A percentile compares a stretch with the other conserved stretches of the same genome.
phyloP scores from a whole-genome alignment of 2,888 invertebrate species.

The Netelia virgata region DNA sequence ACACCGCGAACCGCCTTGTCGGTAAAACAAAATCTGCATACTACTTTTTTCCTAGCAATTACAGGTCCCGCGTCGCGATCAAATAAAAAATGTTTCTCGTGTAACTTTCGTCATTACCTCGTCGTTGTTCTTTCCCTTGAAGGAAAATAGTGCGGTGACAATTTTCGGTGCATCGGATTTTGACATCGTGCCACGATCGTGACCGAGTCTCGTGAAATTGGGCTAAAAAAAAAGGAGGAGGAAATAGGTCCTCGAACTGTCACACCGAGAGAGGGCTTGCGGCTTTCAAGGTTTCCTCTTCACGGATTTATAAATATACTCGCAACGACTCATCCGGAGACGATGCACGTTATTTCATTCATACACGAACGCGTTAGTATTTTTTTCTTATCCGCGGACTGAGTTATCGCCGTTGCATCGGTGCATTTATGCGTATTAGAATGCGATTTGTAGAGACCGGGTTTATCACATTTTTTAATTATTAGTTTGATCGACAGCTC shows the following conservation, averaged over 20 bases:
- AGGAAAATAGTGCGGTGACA: conserved; percentile 96
- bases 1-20: conserved; percentile 64
- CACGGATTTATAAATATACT: conserved; percentile 66
- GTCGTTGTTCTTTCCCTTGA: conserved; percentile 98
- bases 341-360: conserved; percentile 59
- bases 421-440: not conserved
- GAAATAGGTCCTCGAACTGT: conserved; percentile 49
- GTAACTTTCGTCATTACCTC: conserved; percentile 88
- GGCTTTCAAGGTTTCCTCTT: conserved; percentile 66
- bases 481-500: not conserved
- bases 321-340: conserved; percentile 53
- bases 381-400: not conserved
- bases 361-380: conserved; percentile 33
- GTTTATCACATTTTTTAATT: conserved; percentile 41
- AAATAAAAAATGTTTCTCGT: conserved; percentile 50
- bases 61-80: conserved; percentile 20
- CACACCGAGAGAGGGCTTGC: conserved; percentile 42
- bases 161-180: conserved; percentile 84
- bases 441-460: not conserved
- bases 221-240: conserved; percentile 14
- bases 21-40: conserved; percentile 62
- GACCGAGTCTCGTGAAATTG: conserved; percentile 54
- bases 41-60: not conserved
- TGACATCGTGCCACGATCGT: conserved; percentile 75
- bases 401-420: not conserved